Evolutionary conservation across 2,797 vertebrate species (phyloP).

Genomic region (Epinephelus malabaricus): DNA sequence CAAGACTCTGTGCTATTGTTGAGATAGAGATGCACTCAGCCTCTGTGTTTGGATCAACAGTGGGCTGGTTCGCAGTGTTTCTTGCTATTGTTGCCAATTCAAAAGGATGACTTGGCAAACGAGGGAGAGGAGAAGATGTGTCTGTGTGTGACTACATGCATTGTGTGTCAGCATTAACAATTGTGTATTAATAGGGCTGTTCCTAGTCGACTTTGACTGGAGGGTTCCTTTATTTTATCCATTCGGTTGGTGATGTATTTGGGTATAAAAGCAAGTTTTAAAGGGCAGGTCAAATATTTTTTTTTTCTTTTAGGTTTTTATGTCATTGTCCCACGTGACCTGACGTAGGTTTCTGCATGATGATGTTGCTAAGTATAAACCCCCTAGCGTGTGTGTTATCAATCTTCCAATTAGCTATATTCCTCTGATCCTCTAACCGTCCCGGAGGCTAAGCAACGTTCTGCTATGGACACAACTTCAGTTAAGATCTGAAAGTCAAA

Average conservation of each 20-base stretch:
- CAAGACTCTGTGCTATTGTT: slow-evolving; percentile 38
- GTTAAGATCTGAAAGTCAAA: no score
- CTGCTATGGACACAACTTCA: no score
- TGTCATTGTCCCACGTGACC: no score
- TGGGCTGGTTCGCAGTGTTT: slow-evolving; percentile 31
- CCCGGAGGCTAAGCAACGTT: no score
- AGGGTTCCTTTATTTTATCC: background rate
- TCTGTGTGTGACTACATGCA: background rate
- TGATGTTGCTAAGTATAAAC: no score
- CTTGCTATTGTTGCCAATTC: slow-evolving; percentile 28
- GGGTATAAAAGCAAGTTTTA: background rate
- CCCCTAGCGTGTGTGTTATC: no score
- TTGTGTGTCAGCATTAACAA: background rate
- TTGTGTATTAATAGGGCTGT: no score
- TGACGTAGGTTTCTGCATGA: no score
- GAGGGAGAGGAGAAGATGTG: background rate
- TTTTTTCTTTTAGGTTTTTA: no score
- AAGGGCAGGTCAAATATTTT: background rate
- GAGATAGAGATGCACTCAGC: slow-evolving; percentile 23
- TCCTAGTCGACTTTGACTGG: no score
- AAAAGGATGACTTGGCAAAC: slow-evolving; percentile 20
- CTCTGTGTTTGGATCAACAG: slow-evolving; percentile 23
- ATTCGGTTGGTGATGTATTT: background rate
- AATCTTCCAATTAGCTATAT: no score
- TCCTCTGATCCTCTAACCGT: no score